Base-by-base conservation (phyloP, 92 coral and sea anemone species). In the Epizoanthus illoricatus region DNA sequence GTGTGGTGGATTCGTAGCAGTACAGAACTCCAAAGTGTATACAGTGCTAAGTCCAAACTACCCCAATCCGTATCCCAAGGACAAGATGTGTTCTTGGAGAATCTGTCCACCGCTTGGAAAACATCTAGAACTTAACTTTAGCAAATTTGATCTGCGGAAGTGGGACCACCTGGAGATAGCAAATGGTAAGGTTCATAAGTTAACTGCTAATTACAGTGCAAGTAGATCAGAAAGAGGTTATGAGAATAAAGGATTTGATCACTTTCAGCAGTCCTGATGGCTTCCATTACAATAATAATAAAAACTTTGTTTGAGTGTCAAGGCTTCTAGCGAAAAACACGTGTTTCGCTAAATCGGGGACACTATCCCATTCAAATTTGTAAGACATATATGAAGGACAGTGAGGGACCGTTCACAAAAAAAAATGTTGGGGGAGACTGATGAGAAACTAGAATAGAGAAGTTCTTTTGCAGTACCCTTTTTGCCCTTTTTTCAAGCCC, bases 41-140 rank as follows among this genome's bases (percentile, higher is more conserved):
- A 74, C 75, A 17, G 73, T 96, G 42, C 61, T 80, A 75, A 89
- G 92, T 71, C 94, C 96, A 58, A 86, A 87, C 60, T 96, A 76
- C 47, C 99, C 98, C 18, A 84, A 83, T 59, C 79, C 86, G 7
- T 95, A 87, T 83, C 86, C 88, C 10, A 84, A 76, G 15, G 97
- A 90, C 42, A 95, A 93, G 87, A 85, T 85, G 83, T 95, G 98
- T 71, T 74, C 94, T 28, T 95, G 98, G 98, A 88, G 98, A 73
- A 80, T 95, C 23, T 95, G 98, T 59, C 98, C 98, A 11, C 90
- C 91, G 6, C 83, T 33, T 20, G 87, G 91, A 49, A 87, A 85
- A 75, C 90, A 89, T 16, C 83, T 93, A 23, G 88, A 91, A 71
- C 88, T 95, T 49, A 56, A 71, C 52, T 95, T 95, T 65, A 90